Percentiles rank a stretch among this genome's conserved stretches.
Conservation (phyloP, 1,140 invertebrate genomes). For the Penaeus indicus region DNA sequence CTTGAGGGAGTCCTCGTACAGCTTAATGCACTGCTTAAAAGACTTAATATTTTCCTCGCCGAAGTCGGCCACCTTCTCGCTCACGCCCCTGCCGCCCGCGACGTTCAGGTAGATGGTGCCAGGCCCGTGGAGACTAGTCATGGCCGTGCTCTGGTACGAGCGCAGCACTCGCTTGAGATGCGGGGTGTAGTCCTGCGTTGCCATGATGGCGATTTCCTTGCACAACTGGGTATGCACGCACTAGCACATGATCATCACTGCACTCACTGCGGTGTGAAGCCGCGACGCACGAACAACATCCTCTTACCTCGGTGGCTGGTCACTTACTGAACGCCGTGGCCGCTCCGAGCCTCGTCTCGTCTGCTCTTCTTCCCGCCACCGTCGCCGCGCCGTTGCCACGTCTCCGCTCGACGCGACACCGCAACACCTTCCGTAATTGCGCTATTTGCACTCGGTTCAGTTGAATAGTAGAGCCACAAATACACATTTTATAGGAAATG, state of each 20-base stretch:
- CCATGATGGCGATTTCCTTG: conserved; percentile 50
- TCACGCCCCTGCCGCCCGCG: conserved; percentile 55
- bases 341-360: neutral
- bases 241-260: conserved; percentile 59
- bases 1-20: conserved; percentile 52
- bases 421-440: neutral
- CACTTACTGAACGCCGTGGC: conserved; percentile 25
- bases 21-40: conserved; percentile 37
- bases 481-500: too few relatives aligned
- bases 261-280: conserved; percentile 47
- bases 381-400: conserved; percentile 36
- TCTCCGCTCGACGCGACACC: conserved; percentile 18
- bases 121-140: conserved; percentile 91
- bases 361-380: conserved; percentile 43
- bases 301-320: conserved; percentile 24
- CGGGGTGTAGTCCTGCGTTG: conserved; percentile 73
- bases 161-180: conserved; percentile 94
- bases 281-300: conserved; percentile 42
- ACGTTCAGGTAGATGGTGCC: conserved; percentile 71
- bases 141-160: conserved; percentile 91
- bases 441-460: neutral
- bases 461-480: neutral
- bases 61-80: conserved; percentile 62
- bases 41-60: conserved; percentile 47
- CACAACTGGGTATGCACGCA: conserved; percentile 44